These are phyloP conservation scores for Sebastolobus altivelis DNA, from an alignment of 2,797 vertebrate genomes.

Conservation along the genomic window DNA sequence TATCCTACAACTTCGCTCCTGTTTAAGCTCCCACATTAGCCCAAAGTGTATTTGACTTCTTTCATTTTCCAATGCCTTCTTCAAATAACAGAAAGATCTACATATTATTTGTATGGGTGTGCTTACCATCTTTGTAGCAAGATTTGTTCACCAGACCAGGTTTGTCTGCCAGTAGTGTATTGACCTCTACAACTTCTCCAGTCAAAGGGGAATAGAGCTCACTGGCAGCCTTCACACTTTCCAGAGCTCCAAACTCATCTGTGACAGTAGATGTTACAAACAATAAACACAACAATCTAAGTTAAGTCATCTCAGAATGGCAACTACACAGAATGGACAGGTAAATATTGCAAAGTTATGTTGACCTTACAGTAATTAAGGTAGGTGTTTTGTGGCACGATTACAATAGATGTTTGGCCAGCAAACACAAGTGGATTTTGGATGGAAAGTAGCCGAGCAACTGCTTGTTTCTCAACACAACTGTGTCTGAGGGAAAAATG, in stretches of 20 bases:
- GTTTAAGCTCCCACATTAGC: neutral
- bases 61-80: neutral
- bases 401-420: too few relatives aligned
- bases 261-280: conserved; percentile 27
- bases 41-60: neutral
- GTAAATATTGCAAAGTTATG: neutral
- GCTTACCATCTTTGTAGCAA: conserved; percentile 96
- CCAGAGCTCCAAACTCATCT: conserved; percentile 98
- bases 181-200: conserved; percentile 94
- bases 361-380: neutral
- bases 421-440: neutral
- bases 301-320: neutral
- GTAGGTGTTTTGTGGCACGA: neutral
- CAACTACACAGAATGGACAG: neutral
- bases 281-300: neutral
- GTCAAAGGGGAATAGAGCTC: conserved; percentile 96
- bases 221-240: conserved; percentile 98
- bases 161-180: conserved; percentile 90
- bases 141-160: conserved; percentile 97
- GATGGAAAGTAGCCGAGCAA: neutral
- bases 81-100: neutral
- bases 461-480: neutral
- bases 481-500: neutral
- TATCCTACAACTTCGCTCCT: neutral
- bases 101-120: neutral